Percentiles rank a stretch among this genome's conserved stretches.
Evolutionary conservation across 1,140 invertebrate species (phyloP).

Genomic region (Solenopsis invicta): DNA sequence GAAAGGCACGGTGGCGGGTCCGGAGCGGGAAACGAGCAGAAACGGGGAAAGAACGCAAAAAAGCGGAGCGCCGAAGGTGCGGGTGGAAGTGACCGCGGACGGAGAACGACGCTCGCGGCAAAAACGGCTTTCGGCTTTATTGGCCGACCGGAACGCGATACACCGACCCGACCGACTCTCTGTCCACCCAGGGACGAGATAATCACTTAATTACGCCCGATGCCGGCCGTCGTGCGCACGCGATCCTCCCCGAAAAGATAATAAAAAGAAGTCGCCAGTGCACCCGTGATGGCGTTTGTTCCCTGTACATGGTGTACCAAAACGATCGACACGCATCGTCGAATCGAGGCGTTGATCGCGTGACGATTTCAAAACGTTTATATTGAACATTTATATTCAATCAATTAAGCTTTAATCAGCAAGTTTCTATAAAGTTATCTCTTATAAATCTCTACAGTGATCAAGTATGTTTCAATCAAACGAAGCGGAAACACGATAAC

Average conservation of each 20-base stretch:
- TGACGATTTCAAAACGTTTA: background rate
- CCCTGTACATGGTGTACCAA: slow-evolving; percentile 34
- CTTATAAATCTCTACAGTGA: too few relatives aligned
- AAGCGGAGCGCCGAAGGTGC: background rate
- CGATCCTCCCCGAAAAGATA: slow-evolving; percentile 63
- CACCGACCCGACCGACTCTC: slow-evolving; percentile 63
- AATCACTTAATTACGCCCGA: slow-evolving; percentile 79
- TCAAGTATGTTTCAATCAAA: background rate
- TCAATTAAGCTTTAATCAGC: background rate
- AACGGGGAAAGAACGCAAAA: slow-evolving; percentile 54
- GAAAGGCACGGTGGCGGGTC: background rate
- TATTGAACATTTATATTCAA: background rate
- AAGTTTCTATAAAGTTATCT: background rate
- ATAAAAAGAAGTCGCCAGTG: slow-evolving; percentile 55
- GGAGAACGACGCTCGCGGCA: slow-evolving; percentile 43
- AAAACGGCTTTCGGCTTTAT: slow-evolving; percentile 68
- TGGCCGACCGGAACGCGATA: slow-evolving; percentile 67
- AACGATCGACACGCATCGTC: background rate
- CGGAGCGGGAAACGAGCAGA: slow-evolving; percentile 37
- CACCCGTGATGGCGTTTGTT: slow-evolving; percentile 36
- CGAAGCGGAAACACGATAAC: background rate
- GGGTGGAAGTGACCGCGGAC: slow-evolving; percentile 14
- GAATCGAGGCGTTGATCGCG: background rate
- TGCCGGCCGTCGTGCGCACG: slow-evolving; percentile 74
- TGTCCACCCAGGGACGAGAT: slow-evolving; percentile 74